A percentile compares a stretch with the other conserved stretches of the same genome.
These are phyloP conservation scores for Eubucco bourcierii DNA, from an alignment of 2,113 vertebrate species.

Conservation along the genomic window DNA sequence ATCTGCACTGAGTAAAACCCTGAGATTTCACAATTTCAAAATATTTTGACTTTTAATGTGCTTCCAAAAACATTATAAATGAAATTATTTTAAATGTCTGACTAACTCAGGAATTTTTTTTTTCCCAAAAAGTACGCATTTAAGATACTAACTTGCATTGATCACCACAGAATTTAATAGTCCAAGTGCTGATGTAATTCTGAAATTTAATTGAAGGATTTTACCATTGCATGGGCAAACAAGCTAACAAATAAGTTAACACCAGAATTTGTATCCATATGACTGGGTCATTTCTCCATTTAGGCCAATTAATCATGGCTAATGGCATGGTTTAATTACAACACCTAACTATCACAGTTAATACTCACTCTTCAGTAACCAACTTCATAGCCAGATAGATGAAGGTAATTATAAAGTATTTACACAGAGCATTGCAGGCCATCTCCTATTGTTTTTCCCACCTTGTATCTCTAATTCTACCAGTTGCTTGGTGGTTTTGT, in stretches of 20 bases:
- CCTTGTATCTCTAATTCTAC: background rate
- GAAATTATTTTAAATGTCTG: background rate
- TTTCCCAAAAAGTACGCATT: background rate
- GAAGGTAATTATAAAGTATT: background rate
- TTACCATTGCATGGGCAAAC: background rate
- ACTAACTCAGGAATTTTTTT: background rate
- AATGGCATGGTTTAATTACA: background rate
- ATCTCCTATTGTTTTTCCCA: background rate
- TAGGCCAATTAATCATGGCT: background rate
- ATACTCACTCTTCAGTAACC: background rate
- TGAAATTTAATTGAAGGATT: background rate
- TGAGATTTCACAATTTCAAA: conserved; percentile 4
- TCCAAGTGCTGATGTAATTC: background rate
- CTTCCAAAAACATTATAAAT: background rate
- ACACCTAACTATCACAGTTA: background rate
- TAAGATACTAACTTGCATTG: background rate
- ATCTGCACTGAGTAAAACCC: background rate
- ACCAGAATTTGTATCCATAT: background rate
- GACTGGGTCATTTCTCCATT: background rate
- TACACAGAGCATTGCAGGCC: background rate
- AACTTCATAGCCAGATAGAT: background rate
- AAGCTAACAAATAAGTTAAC: background rate
- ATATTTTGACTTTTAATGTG: conserved; percentile 16
- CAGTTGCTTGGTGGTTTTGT: background rate
- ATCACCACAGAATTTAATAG: background rate